These are phyloP conservation scores for Amphimallon solstitiale DNA, from an alignment of 2,888 invertebrate species.

Conservation along the genomic window DNA sequence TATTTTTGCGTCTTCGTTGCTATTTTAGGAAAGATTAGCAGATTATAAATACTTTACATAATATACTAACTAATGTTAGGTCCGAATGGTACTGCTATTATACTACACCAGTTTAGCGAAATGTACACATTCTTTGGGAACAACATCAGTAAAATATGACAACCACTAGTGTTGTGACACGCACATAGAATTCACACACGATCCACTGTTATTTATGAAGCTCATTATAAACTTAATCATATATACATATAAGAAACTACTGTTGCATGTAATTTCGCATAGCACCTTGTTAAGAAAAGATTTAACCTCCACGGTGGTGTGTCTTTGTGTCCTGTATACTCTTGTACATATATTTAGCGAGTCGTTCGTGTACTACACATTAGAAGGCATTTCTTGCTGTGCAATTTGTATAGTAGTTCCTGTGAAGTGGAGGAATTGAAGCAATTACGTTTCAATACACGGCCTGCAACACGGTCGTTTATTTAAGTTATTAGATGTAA, in stretches of 20 bases:
- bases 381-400: conserved; percentile 18
- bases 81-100: too few relatives aligned
- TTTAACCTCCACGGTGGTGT: conserved; percentile 7
- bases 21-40: too few relatives aligned
- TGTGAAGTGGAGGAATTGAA: conserved; percentile 23
- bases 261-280: conserved; percentile 7
- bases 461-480: conserved; percentile 13
- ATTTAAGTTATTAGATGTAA: conserved; percentile 28
- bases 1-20: too few relatives aligned
- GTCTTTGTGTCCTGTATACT: neutral
- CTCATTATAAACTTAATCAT: conserved; percentile 13
- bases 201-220: conserved; percentile 1
- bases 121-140: neutral
- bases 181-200: neutral
- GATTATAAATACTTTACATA: too few relatives aligned
- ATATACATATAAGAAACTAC: conserved; percentile 4
- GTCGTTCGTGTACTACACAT: conserved; percentile 8
- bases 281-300: conserved; percentile 20
- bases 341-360: conserved; percentile 7
- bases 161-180: neutral
- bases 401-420: conserved; percentile 17
- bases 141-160: neutral
- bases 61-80: too few relatives aligned
- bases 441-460: conserved; percentile 29
- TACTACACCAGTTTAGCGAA: too few relatives aligned